These are phyloP conservation scores for Diplodus puntazzo DNA, from an alignment of 2,797 vertebrate genomes.

Conservation along the genomic window DNA sequence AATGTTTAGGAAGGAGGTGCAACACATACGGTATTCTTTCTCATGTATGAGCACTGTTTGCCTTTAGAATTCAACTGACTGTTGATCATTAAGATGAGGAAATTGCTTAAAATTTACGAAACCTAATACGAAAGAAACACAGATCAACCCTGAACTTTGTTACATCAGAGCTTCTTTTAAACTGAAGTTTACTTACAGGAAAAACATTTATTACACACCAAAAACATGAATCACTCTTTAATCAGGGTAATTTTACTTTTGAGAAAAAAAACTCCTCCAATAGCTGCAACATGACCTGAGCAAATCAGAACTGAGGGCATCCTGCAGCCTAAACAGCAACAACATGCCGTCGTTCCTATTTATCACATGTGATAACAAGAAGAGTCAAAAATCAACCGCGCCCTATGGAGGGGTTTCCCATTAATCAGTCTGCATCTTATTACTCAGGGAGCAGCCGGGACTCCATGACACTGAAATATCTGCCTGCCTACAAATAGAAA, in stretches of 20 bases:
- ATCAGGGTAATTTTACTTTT: constrained; percentile 8
- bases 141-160: background rate
- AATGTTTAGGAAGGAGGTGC: too few relatives aligned
- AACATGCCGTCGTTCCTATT: constrained; percentile 2
- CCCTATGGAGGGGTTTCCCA: constrained; percentile 9
- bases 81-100: background rate
- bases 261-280: constrained; percentile 9
- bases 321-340: background rate
- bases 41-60: background rate
- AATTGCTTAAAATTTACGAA: background rate
- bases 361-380: constrained; percentile 8
- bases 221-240: constrained; percentile 2
- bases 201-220: background rate
- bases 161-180: background rate
- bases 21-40: background rate
- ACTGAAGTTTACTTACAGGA: background rate
- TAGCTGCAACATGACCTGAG: constrained; percentile 8
- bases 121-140: background rate
- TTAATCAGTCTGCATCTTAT: constrained; percentile 27
- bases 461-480: constrained; percentile 61
- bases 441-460: constrained; percentile 38
- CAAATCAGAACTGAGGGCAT: constrained; percentile 3
- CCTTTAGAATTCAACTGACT: background rate
- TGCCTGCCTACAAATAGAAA: constrained; percentile 57
- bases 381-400: constrained; percentile 24